Percentiles rank a stretch among this genome's conserved stretches.
Conservation (phyloP, 2,888 invertebrate species). For the Myathropa florea region DNA sequence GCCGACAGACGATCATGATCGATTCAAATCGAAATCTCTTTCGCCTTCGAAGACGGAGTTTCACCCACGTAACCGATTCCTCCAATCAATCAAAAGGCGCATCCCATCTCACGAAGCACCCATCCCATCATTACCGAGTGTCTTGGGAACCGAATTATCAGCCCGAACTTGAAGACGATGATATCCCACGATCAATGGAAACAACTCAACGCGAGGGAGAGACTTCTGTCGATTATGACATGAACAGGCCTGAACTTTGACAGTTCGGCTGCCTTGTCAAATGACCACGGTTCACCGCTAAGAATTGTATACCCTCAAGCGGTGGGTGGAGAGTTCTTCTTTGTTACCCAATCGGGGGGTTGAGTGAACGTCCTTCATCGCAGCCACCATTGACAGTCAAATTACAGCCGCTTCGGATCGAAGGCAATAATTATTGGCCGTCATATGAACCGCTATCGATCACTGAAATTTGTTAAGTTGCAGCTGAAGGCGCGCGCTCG, state of each 20-base stretch:
- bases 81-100: slow-evolving; percentile 32
- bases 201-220: no score
- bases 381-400: neutral
- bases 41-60: slow-evolving; percentile 14
- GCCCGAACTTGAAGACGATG: slow-evolving; percentile 27
- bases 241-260: slow-evolving; percentile 42
- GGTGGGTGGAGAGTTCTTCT: neutral
- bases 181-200: slow-evolving; percentile 3
- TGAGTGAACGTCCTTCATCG: neutral
- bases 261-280: neutral
- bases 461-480: slow-evolving; percentile 36
- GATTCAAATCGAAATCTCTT: slow-evolving; percentile 41
- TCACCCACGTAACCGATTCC: slow-evolving; percentile 26
- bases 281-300: neutral
- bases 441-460: slow-evolving; percentile 55
- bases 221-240: neutral
- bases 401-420: slow-evolving; percentile 1
- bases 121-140: neutral
- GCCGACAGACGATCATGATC: slow-evolving; percentile 32
- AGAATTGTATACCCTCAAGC: neutral
- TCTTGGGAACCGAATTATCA: slow-evolving; percentile 10
- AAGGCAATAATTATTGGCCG: slow-evolving; percentile 44
- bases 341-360: neutral
- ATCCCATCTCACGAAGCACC: slow-evolving; percentile 26
- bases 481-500: neutral